Percentiles rank a stretch among this genome's conserved stretches.
phyloP scores from a whole-genome alignment of 2,797 vertebrate species.

The Xenopus petersii region DNA sequence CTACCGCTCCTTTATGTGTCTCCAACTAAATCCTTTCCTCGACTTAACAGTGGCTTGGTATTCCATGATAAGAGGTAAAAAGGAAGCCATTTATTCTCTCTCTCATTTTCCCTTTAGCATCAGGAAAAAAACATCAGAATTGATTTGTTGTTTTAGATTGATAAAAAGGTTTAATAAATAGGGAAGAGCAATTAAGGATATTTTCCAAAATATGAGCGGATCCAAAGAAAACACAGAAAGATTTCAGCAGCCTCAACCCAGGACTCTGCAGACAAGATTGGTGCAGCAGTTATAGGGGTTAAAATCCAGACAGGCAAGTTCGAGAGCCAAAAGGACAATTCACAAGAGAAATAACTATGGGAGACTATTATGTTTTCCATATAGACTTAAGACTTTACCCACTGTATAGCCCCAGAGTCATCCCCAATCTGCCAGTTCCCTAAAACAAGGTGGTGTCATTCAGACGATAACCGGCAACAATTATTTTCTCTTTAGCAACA shows the following conservation, averaged over 20 bases:
- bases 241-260: constrained; percentile 7
- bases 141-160: too few relatives aligned
- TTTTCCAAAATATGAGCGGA: too few relatives aligned
- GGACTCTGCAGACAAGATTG: constrained; percentile 14
- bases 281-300: constrained; percentile 19
- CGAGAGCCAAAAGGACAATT: constrained; percentile 13
- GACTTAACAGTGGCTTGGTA: background rate
- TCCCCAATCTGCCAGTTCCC: background rate
- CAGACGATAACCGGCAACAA: constrained; percentile 8
- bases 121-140: too few relatives aligned
- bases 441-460: constrained; percentile 11
- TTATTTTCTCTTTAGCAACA: background rate
- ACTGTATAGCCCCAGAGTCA: background rate
- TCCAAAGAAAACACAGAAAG: background rate
- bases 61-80: background rate
- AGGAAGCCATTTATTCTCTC: background rate
- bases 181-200: too few relatives aligned
- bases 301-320: constrained; percentile 29
- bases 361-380: background rate
- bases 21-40: background rate
- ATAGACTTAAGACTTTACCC: constrained; percentile 3
- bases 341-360: background rate
- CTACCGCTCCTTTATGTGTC: background rate
- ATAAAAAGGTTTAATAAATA: too few relatives aligned
- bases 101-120: too few relatives aligned